These are phyloP conservation scores for Lepidostoma basale DNA, from an alignment of 1,140 invertebrate species.

Conservation along the genomic window DNA sequence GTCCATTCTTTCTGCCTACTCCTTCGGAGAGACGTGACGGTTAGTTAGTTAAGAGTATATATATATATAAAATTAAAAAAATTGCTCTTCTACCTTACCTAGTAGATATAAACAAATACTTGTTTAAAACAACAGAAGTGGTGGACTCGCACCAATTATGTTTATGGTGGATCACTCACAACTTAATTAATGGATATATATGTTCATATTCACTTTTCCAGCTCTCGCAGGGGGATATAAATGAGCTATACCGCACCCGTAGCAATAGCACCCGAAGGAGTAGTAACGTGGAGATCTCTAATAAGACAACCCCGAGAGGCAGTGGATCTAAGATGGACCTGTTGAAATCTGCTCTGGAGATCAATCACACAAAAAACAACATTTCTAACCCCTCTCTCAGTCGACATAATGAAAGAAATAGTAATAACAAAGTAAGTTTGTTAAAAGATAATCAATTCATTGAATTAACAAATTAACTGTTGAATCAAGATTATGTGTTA, in stretches of 20 bases:
- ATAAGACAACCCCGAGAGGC: constrained; percentile 50
- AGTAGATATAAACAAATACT: too few species aligned
- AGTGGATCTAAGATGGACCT: constrained; percentile 70
- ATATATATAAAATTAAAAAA: too few species aligned
- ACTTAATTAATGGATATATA: too few species aligned
- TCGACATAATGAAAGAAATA: constrained; percentile 48
- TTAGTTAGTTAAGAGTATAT: too few species aligned
- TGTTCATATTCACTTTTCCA: too few species aligned
- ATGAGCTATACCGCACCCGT: constrained; percentile 56
- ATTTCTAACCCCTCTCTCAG: constrained; percentile 59
- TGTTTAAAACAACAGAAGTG: too few species aligned
- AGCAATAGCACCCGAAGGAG: constrained; percentile 62
- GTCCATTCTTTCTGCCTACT: too few species aligned
- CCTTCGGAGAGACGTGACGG: too few species aligned
- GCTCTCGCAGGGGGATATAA: constrained; percentile 61
- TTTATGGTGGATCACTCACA: too few species aligned
- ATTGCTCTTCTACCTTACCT: too few species aligned
- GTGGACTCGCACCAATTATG: too few species aligned
- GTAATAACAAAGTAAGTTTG: constrained; percentile 41
- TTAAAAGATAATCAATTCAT: too few species aligned
- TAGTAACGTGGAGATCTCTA: constrained; percentile 58
- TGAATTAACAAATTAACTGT: neutral
- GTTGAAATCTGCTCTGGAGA: constrained; percentile 67
- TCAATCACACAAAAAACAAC: constrained; percentile 62
- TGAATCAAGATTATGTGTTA: neutral